Base-by-base conservation (phyloP, 2,797 vertebrate species). In the Xyrichtys novacula region DNA sequence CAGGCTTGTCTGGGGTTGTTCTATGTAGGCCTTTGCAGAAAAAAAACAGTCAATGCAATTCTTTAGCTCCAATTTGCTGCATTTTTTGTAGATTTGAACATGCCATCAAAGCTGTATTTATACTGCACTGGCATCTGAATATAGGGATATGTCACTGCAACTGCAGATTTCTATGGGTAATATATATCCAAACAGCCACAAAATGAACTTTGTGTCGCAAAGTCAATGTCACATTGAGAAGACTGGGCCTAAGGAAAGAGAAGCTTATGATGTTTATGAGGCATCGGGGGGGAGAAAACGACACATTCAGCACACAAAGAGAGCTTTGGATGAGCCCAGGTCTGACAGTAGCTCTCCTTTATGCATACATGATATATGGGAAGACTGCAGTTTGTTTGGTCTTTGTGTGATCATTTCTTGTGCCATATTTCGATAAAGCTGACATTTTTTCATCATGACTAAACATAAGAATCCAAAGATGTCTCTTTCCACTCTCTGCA, bases 261-360 rank as follows among this genome's bases (percentile, higher is more conserved):
- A 68, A 57, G 50, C 60, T 58, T 79, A 88, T 79, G 25, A 84
- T 71, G 81, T 83, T 65, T 85, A 56, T 52, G 52, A 85, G 48
- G 80, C 78, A 20, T 58, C 78, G 63, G 66, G 65, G 73, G 77
- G 79, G 48, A 53, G 61, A 71, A 64, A 39, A 56, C 62, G 60
- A 70, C 71, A 20, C 54, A 60, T 74, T 74, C 65, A 83, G 42
- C n/a, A 17, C 68, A 74, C 59, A 77, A 80, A 80, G 49, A 56
- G 47, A 61, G 58, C 47, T 65, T 25, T 50, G 40, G 59, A 52
- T 2, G 23, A 71, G 43, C 46, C 26, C 29, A 10, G 46, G 23
- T 26, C 38, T 40, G 58, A 67, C 54, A 58, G 16, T 55, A n/a
- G 70, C 43, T 22, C 31, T 53, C 23, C 32, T 66, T 70, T 52